These are phyloP conservation scores for Berghia stephanieae DNA, from an alignment of 1,140 invertebrate species.

Conservation along the genomic window DNA sequence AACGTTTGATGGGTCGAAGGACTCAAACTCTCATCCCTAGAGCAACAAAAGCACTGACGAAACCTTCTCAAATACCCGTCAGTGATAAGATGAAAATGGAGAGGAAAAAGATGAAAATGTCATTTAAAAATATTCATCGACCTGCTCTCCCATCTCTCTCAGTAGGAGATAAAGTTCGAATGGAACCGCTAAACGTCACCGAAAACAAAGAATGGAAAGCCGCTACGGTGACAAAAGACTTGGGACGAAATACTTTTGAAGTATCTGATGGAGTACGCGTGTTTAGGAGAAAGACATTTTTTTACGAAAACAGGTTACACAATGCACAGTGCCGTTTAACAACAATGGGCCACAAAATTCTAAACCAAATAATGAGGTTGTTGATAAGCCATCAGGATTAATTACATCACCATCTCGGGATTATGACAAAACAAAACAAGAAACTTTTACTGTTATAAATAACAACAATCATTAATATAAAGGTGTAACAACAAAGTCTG, in stretches of 20 bases:
- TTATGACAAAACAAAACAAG: neutral
- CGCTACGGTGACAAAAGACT: no score
- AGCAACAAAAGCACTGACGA: no score
- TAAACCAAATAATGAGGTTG: neutral
- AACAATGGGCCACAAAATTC: neutral
- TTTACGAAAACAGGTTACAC: no score
- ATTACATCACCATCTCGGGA: neutral
- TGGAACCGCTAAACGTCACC: conserved; percentile 3
- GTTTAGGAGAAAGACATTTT: no score
- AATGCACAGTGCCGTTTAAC: no score
- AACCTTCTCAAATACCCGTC: neutral
- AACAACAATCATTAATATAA: neutral
- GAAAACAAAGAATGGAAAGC: neutral
- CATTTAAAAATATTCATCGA: neutral
- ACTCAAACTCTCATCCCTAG: conserved; percentile 34
- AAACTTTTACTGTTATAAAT: neutral
- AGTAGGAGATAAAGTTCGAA: conserved; percentile 25
- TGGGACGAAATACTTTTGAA: no score
- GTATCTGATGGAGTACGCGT: no score
- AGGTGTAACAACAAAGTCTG: neutral
- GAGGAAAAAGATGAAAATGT: conserved; percentile 17
- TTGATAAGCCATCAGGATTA: neutral
- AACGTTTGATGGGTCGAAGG: conserved; percentile 36
- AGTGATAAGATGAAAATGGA: conserved; percentile 12
- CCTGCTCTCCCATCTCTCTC: conserved; percentile 21